These are phyloP conservation scores for Callorhinus ursinus DNA, from an alignment of 2,113 vertebrate species.

Conservation along the genomic window DNA sequence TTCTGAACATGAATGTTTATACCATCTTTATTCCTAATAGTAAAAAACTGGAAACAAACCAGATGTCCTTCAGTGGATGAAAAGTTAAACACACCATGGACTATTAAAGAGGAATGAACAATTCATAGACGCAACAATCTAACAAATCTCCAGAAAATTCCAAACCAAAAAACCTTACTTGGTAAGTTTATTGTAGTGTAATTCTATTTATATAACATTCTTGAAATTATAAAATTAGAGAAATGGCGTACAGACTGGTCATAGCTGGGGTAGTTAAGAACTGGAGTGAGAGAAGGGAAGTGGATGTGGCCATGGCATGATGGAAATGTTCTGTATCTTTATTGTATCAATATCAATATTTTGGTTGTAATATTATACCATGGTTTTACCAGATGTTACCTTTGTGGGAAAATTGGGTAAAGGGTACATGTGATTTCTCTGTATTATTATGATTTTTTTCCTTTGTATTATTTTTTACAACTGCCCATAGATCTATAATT, in stretches of 20 bases:
- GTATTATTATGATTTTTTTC: not conserved
- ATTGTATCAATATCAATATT: not conserved
- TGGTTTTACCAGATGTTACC: not conserved
- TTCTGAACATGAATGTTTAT: constrained; percentile 36
- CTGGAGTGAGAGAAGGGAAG: not conserved
- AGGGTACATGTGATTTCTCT: not conserved
- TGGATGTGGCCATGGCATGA: not conserved
- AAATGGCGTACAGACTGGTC: not conserved
- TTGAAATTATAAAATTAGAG: constrained; percentile 4
- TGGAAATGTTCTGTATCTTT: not conserved
- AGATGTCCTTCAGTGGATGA: not conserved
- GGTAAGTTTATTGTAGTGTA: not conserved
- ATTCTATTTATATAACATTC: not conserved
- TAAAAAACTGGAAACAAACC: constrained; percentile 17
- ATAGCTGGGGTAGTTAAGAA: not conserved
- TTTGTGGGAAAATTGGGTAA: not conserved
- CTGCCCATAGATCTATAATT: not conserved
- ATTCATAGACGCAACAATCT: not conserved
- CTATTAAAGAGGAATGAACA: not conserved
- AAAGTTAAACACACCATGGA: not conserved
- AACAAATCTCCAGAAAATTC: not conserved
- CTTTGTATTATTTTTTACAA: constrained; percentile 29
- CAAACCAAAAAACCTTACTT: not conserved
- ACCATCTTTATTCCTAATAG: constrained; percentile 28
- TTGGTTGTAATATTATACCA: not conserved